Base-by-base conservation (phyloP, 2,888 invertebrate species). In the Drosophila borealis region DNA sequence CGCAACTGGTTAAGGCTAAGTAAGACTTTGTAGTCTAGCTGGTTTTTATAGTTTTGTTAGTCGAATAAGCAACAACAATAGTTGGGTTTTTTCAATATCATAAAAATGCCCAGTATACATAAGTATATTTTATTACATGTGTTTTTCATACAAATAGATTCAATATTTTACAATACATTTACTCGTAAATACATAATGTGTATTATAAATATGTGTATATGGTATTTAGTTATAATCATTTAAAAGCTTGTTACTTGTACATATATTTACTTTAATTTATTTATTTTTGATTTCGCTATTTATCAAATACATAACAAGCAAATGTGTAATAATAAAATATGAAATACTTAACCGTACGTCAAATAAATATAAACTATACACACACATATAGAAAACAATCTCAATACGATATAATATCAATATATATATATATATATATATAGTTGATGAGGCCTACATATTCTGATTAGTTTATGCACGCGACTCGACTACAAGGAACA, bases 111-210 rank as follows among this genome's bases (percentile, higher is more conserved):
- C 57, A 64, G 54, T 74, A 70, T 62, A 78, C 65, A 70, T 70
- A 55, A 44, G 70, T 64, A 67, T 65, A 60, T 70, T 62, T 79
- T 72, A 67, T 78, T 82, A 82, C 78, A 86, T 86, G 66, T 88
- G 88, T 83, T 82, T 83, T 89, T 87, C 88, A 85, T 85, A 85
- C 88, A 85, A 85, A 85, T 87, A 87, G 85, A 89, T 87, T 87
- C 71, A 89, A 89, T 85, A 85, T 81, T 84, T 84, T 85, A 85
- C 88, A 85, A 81, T 88, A 84, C 86, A 82, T 74, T 76, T 70
- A 73, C 41, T 64, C 55, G 73, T 63, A 82, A 74, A 77, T 81
- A 86, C 83, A 76, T 63, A 63, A 70, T 70, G 74, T 80, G 53
- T 81, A 74, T 74, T 50, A 64, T 81, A 67, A 17, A 17, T 66